These are phyloP conservation scores for Muschampia plurimacula DNA, from an alignment of 2,888 invertebrate species.

Conservation along the genomic window DNA sequence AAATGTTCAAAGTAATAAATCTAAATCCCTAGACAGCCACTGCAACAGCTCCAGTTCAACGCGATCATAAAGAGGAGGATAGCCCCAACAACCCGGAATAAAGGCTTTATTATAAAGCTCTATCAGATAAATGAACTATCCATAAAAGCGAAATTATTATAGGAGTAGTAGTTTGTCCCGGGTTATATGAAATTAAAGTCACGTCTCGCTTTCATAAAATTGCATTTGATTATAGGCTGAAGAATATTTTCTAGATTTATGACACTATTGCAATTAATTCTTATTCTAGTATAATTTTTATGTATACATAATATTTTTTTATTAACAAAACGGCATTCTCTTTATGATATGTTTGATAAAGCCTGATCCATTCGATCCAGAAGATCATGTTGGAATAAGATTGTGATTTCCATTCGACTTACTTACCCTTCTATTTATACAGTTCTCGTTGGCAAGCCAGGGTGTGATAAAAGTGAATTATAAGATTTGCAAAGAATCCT, in stretches of 20 bases:
- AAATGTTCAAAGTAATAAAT: neutral
- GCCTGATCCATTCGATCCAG: too few species aligned
- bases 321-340: too few species aligned
- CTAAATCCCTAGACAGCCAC: conserved; percentile 3
- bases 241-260: neutral
- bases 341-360: too few species aligned
- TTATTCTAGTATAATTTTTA: too few species aligned
- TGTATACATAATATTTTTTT: too few species aligned
- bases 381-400: too few species aligned
- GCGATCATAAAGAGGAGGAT: conserved; percentile 36
- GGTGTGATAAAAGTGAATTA: neutral
- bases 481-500: neutral
- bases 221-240: neutral
- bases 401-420: too few species aligned
- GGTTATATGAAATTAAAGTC: conserved; percentile 16
- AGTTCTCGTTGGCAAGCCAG: neutral
- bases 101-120: neutral
- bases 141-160: conserved; percentile 10
- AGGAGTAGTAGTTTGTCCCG: conserved; percentile 5
- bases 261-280: neutral
- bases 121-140: conserved; percentile 25
- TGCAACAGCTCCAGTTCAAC: conserved; percentile 22
- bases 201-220: conserved; percentile 11
- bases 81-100: conserved; percentile 33
- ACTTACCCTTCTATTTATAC: neutral